A percentile compares a stretch with the other conserved stretches of the same genome.
Evolutionary conservation across 1,140 invertebrate genomes (phyloP).

Genomic region (Sinonovacula constricta): DNA sequence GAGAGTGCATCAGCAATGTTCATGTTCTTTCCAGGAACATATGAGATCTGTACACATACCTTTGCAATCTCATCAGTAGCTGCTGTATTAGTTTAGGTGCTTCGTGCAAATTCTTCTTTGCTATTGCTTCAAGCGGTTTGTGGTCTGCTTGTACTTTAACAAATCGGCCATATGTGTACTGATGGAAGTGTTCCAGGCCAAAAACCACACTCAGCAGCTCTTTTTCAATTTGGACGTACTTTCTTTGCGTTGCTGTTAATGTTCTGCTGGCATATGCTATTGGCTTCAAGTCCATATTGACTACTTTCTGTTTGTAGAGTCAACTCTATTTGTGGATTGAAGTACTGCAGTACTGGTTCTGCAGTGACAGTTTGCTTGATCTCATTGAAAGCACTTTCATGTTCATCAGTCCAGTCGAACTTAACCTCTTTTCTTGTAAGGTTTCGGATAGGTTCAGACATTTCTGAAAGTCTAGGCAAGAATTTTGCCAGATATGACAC

Average conservation of each 20-base stretch:
- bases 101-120: conserved; percentile 68
- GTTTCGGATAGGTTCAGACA: conserved; percentile 54
- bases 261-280: conserved; percentile 78
- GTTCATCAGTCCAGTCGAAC: conserved; percentile 66
- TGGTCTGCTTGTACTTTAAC: conserved; percentile 70
- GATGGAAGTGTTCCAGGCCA: conserved; percentile 75
- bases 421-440: conserved; percentile 56
- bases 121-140: conserved; percentile 73
- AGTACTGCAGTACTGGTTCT: conserved; percentile 58
- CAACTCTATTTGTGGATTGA: conserved; percentile 50
- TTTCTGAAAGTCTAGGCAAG: conserved; percentile 48
- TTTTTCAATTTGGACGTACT: conserved; percentile 79
- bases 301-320: conserved; percentile 58
- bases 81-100: conserved; percentile 39
- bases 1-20: conserved; percentile 25
- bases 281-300: conserved; percentile 74
- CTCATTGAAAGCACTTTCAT: conserved; percentile 68
- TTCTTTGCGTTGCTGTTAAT: conserved; percentile 76
- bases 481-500: conserved; percentile 60
- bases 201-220: conserved; percentile 79
- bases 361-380: conserved; percentile 55
- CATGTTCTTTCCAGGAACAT: not conserved
- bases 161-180: conserved; percentile 63
- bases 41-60: conserved; percentile 8
- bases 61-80: conserved; percentile 1